Evolutionary conservation across 1,140 invertebrate species (phyloP).

Genomic region (Globodera rostochiensis): DNA sequence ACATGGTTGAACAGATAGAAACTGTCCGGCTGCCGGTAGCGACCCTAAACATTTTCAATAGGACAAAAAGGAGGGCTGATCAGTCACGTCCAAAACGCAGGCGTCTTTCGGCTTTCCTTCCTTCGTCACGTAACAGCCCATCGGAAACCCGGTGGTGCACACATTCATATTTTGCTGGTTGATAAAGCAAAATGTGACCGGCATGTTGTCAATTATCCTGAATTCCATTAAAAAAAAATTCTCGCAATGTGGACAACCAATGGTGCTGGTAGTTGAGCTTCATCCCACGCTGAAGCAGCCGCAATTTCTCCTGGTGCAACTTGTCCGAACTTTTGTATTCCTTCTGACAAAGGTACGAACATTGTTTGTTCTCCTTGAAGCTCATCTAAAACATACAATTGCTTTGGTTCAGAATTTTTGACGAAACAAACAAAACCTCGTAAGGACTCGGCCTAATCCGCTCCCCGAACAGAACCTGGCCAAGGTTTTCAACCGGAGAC

Average conservation of each 20-base stretch:
- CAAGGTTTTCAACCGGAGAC: slow-evolving; percentile 93
- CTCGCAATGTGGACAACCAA: slow-evolving; percentile 72
- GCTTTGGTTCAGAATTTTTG: neutral
- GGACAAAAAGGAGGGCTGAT: neutral
- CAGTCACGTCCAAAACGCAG: slow-evolving; percentile 72
- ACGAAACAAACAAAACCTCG: slow-evolving; percentile 69
- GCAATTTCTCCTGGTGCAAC: slow-evolving; percentile 75
- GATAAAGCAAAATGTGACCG: slow-evolving; percentile 84
- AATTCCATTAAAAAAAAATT: neutral
- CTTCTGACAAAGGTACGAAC: slow-evolving; percentile 76
- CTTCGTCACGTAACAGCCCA: slow-evolving; percentile 82
- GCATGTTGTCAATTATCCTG: slow-evolving; percentile 87
- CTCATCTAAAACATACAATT: slow-evolving; percentile 67
- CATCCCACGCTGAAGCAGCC: slow-evolving; percentile 85
- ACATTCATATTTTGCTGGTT: slow-evolving; percentile 75
- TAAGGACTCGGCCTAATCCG: slow-evolving; percentile 89
- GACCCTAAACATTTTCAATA: slow-evolving; percentile 53
- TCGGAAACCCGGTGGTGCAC: slow-evolving; percentile 92
- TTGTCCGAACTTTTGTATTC: slow-evolving; percentile 74
- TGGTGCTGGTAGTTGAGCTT: slow-evolving; percentile 97
- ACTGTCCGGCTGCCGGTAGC: slow-evolving; percentile 71
- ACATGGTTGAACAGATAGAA: slow-evolving; percentile 97
- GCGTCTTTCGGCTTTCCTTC: slow-evolving; percentile 71
- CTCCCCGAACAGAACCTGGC: slow-evolving; percentile 97
- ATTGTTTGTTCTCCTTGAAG: slow-evolving; percentile 75